Evolutionary conservation across 2,113 vertebrate genomes (phyloP), one percentile per base, ranked within the genome.

Genomic region (Lepus europaeus): DNA sequence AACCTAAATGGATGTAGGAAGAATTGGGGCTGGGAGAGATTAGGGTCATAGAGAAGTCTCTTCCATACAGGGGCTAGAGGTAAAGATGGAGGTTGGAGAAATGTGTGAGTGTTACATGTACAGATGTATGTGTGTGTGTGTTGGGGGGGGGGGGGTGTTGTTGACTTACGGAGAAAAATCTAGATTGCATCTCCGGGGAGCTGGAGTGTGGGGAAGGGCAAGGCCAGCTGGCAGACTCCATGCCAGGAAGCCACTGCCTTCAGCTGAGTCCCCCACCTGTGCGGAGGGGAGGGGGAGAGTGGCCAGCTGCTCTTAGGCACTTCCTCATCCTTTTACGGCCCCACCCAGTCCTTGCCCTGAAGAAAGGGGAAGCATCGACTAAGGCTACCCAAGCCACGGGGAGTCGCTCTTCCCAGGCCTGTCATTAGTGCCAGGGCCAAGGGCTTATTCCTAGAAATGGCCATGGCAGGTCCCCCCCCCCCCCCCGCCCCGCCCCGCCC

Each of bases 211-310:
- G 84, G 73, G 77, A 78, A 39, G 27, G 73, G 33, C 92, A 61
- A 66, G 84, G 69, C 39, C 25, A 77, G 25, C 66, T 25, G 78
- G 85, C 49, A 78, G 82, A 79, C 31, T 53, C 8, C 5, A 36
- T 76, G 80, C 68, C 16, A 76, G 72, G 78, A 70, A 94, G 59
- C 85, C 56, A 20, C 49, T 76, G 27, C 16, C 76, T 72, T 70
- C 20, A n/a, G 95, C 79, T 96, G 93, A 96, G 77, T 96, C 87
- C 92, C 74, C 72, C 31, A 96, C 96, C 89, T 95, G 89, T 63
- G 59, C 1, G 3, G 56, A 12, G 36, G 85, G 70, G 77, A 53
- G 66, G 59, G 78, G 91, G 72, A 72, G 74, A 93, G 39, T n/a
- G 74, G 85, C 90, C 69, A 85, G 87, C 89, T 87, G 73, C 82